phyloP scores from a whole-genome alignment of 2,888 invertebrate species.

The Drosophila algonquin region DNA sequence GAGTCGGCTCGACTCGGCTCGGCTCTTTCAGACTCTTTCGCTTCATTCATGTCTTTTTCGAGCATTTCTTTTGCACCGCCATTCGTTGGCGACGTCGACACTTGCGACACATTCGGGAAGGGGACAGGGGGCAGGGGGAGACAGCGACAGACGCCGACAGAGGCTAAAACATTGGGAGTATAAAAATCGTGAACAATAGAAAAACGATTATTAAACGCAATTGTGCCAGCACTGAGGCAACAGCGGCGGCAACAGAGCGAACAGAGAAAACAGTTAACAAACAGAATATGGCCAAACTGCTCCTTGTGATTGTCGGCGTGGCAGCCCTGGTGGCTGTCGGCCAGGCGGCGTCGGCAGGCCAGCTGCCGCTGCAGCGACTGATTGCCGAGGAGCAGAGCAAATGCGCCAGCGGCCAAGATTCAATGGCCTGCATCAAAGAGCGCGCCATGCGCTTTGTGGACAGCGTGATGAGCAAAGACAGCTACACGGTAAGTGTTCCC shows the following conservation, averaged over 20 bases:
- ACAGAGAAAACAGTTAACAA: slow-evolving; percentile 35
- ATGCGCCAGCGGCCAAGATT: slow-evolving; percentile 90
- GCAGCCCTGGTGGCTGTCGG: slow-evolving; percentile 85
- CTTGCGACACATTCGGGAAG: slow-evolving; percentile 14
- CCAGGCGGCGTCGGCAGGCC: slow-evolving; percentile 81
- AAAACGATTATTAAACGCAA: slow-evolving; percentile 84
- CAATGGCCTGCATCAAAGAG: slow-evolving; percentile 92
- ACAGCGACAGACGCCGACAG: background rate
- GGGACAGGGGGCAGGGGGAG: background rate
- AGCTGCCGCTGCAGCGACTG: slow-evolving; percentile 87
- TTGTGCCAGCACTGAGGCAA: slow-evolving; percentile 82
- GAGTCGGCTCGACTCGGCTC: slow-evolving; percentile 8
- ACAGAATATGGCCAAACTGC: slow-evolving; percentile 76
- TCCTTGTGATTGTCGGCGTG: slow-evolving; percentile 86
- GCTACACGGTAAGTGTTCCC: slow-evolving; percentile 87
- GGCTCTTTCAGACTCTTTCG: slow-evolving; percentile 61
- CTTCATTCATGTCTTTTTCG: slow-evolving; percentile 77
- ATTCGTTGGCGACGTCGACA: slow-evolving; percentile 34
- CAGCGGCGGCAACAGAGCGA: slow-evolving; percentile 35
- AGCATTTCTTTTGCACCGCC: slow-evolving; percentile 58
- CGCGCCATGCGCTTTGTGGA: slow-evolving; percentile 92
- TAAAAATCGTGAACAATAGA: slow-evolving; percentile 84
- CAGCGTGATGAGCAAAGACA: slow-evolving; percentile 91
- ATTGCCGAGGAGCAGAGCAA: slow-evolving; percentile 91
- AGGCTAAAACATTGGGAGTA: slow-evolving; percentile 77